Base-by-base conservation (phyloP, 2,888 invertebrate genomes). In the Caenorhabditis virilis region DNA sequence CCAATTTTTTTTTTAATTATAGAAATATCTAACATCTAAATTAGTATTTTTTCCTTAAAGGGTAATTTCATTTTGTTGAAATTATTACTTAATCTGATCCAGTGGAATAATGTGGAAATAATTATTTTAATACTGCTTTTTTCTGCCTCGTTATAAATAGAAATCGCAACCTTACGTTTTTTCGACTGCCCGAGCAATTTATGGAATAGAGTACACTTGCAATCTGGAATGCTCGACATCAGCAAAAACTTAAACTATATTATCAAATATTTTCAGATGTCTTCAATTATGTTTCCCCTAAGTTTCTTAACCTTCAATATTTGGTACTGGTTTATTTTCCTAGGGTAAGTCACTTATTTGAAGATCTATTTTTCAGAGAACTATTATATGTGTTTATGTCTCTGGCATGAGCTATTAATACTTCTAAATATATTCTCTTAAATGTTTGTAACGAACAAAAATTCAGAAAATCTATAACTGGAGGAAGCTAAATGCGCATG, bases 251-350 rank as follows among this genome's bases (percentile, higher is more conserved):
- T 39, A 2, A 20, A n/a, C n/a, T n/a, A n/a, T n/a, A n/a, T n/a
- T n/a, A n/a, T n/a, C n/a, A n/a, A n/a, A n/a, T n/a, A n/a, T 18
- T 49, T 74, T 42, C 60, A 78, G 78, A 76, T 76, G 39, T 80
- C 80, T 4, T 65, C 77, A n/a, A 63, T 80, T 11, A 42, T 77
- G 7, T 83, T 83, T 55, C 83, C 83, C 2, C 47, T 72, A 13
- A 73, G 62, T 56, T 83, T 83, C 52, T 43, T 74, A 25, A 47
- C 77, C n/a, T 83, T 83, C 72, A 83, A 83, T 56, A 66, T 83
- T 36, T 83, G 81, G 78, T 83, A 83, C 61, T 83, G 83, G 83
- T 75, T 82, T 63, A 68, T 83, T 23, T 83, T 83, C 58, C 74
- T 82, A 43, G 82, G 82, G 79, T 81, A 60, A 63, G 75, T 64